Conservation (phyloP, 2,888 invertebrate species). For the Rhodophaea formosa region DNA sequence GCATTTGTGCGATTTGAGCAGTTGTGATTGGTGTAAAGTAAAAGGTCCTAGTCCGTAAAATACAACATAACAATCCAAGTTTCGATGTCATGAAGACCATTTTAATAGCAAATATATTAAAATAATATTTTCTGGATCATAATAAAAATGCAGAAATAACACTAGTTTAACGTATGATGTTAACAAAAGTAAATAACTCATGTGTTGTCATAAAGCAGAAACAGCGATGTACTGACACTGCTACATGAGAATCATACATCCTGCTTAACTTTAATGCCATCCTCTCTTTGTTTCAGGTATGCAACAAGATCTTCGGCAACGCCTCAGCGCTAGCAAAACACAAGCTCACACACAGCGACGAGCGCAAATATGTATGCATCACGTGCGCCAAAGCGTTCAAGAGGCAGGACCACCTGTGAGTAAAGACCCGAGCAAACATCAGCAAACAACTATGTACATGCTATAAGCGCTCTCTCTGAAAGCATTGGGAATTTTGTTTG, state of each 20-base stretch:
- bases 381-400: conserved; percentile 99
- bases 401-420: conserved; percentile 99
- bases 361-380: conserved; percentile 96
- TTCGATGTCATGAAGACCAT: too few species aligned
- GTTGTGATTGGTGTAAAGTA: too few species aligned
- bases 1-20: too few species aligned
- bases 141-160: too few species aligned
- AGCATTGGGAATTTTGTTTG: conserved; percentile 15
- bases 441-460: not conserved
- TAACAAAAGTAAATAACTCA: too few species aligned
- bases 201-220: not conserved
- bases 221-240: not conserved
- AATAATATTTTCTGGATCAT: too few species aligned
- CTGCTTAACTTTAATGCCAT: conserved; percentile 4
- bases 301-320: conserved; percentile 98
- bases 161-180: too few species aligned
- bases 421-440: conserved; percentile 42
- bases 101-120: too few species aligned
- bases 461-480: conserved; percentile 3
- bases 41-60: too few species aligned
- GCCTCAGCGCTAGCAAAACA: conserved; percentile 98
- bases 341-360: conserved; percentile 98
- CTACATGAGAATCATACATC: not conserved
- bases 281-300: conserved; percentile 84
- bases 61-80: too few species aligned